These are phyloP conservation scores for Epiblema foenella DNA, from an alignment of 2,888 invertebrate species.

Conservation along the genomic window DNA sequence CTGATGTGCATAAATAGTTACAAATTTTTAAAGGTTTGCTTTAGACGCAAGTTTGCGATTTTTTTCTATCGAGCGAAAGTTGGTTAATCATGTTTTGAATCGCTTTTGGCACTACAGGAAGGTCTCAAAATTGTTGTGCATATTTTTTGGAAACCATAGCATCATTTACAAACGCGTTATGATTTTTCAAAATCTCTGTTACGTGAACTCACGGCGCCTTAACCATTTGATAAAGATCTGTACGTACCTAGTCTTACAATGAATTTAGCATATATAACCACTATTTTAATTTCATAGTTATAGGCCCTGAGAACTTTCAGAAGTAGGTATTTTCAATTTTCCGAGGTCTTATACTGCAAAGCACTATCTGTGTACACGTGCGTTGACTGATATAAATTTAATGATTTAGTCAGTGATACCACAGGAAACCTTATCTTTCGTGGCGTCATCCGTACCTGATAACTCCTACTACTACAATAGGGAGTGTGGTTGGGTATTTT, in stretches of 20 bases:
- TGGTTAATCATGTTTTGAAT: too few species aligned
- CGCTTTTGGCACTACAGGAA: too few species aligned
- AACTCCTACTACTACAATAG: conserved; percentile 26
- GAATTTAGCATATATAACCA: not conserved
- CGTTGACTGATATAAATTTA: not conserved
- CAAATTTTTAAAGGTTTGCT: too few species aligned
- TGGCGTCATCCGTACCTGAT: conserved; percentile 36
- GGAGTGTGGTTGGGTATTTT: not conserved
- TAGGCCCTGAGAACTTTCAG: too few species aligned
- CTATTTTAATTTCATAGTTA: not conserved
- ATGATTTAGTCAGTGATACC: conserved; percentile 21
- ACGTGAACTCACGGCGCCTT: too few species aligned
- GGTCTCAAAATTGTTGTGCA: too few species aligned
- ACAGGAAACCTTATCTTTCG: conserved; percentile 33
- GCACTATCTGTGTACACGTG: not conserved
- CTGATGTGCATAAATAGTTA: too few species aligned
- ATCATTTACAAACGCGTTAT: too few species aligned
- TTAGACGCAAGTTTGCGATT: too few species aligned
- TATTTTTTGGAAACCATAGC: too few species aligned
- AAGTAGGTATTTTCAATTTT: not conserved
- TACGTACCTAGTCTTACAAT: not conserved
- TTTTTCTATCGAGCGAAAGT: too few species aligned
- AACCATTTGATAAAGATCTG: not conserved
- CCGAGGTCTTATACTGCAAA: not conserved
- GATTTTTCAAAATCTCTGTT: too few species aligned